phyloP scores from a whole-genome alignment of 2,888 invertebrate species.

The Orthosia gothica region DNA sequence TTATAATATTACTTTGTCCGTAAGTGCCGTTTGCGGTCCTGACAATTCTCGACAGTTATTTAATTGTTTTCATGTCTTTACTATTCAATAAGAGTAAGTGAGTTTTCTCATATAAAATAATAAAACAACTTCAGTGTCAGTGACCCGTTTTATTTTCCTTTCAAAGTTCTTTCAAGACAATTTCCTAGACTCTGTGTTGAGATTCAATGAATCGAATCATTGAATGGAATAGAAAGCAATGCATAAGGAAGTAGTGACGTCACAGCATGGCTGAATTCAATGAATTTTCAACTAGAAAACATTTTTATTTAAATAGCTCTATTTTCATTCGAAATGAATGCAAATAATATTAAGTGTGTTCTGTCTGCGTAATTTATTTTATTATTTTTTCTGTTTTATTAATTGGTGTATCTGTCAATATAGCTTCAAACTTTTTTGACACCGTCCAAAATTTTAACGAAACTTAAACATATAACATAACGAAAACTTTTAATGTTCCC shows the following conservation, averaged over 20 bases:
- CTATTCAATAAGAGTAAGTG: background rate
- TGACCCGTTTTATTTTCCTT: conserved; percentile 30
- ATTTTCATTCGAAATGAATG: conserved; percentile 63
- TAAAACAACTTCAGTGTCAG: conserved; percentile 8
- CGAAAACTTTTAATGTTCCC: no score
- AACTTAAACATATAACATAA: no score
- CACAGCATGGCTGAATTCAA: conserved; percentile 62
- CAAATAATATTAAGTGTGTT: conserved; percentile 42
- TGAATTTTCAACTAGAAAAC: conserved; percentile 73
- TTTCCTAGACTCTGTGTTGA: conserved; percentile 39
- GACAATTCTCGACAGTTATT: background rate
- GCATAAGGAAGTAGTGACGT: conserved; percentile 73
- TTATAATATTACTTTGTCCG: background rate
- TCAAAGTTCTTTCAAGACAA: conserved; percentile 23
- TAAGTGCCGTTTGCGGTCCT: background rate
- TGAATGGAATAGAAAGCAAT: conserved; percentile 72
- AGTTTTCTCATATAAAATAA: background rate
- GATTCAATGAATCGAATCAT: conserved; percentile 64
- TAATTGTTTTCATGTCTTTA: no score
- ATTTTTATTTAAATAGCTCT: conserved; percentile 74
- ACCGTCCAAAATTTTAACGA: background rate
- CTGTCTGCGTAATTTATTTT: background rate
- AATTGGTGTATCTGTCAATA: background rate
- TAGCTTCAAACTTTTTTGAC: background rate
- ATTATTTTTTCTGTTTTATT: background rate